Percentiles rank a stretch among this genome's conserved stretches.
phyloP scores from a whole-genome alignment of 2,113 vertebrate species.

The Plestiodon gilberti region DNA sequence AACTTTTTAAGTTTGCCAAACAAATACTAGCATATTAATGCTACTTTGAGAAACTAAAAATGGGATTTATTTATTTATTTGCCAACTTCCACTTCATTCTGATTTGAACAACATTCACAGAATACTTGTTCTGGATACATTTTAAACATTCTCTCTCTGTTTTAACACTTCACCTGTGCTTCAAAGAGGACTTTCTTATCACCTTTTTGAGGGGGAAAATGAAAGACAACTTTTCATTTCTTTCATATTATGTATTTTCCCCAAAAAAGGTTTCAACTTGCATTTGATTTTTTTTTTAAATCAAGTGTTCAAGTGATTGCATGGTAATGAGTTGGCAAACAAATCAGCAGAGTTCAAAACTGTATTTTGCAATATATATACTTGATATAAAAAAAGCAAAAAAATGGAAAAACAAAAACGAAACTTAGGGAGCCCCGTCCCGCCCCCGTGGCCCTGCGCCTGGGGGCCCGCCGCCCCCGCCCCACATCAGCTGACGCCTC shows the following conservation, averaged over 20 bases:
- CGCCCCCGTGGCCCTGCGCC: no score
- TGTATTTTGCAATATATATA: not conserved
- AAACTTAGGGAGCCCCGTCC: no score
- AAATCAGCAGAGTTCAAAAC: not conserved
- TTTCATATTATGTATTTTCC: not conserved
- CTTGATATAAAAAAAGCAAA: no score
- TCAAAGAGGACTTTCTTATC: not conserved
- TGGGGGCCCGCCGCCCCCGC: no score
- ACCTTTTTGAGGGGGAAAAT: not conserved
- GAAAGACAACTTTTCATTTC: not conserved
- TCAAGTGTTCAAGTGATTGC: not conserved
- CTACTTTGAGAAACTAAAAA: not conserved
- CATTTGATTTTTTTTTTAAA: no score
- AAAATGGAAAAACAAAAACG: not conserved
- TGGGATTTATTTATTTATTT: not conserved
- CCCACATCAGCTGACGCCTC: no score
- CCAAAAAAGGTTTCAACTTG: no score
- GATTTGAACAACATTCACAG: not conserved
- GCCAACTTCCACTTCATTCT: not conserved
- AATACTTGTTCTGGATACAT: not conserved
- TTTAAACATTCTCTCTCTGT: not conserved
- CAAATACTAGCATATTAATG: not conserved
- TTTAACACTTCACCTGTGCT: not conserved
- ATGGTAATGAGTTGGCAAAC: not conserved
- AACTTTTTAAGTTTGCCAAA: no score